These are phyloP conservation scores for Atrina japonica DNA, from an alignment of 2,888 invertebrate species.

Conservation along the genomic window DNA sequence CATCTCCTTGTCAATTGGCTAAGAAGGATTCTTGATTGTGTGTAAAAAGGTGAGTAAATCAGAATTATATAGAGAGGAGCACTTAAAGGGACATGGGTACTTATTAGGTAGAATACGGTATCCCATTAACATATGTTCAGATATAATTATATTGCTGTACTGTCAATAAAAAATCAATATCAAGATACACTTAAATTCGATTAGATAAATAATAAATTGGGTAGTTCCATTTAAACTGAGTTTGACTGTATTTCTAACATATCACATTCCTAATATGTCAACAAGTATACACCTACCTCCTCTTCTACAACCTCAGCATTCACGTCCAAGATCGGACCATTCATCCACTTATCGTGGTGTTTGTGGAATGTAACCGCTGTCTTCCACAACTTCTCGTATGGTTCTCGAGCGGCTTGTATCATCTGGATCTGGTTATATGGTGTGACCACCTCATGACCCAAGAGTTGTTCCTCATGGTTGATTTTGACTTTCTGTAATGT, in stretches of 20 bases:
- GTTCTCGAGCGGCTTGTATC: slow-evolving; percentile 74
- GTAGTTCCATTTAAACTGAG: no score
- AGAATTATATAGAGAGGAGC: no score
- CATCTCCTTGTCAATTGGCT: no score
- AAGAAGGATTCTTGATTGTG: no score
- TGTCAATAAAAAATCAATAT: no score
- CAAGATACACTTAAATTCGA: not conserved
- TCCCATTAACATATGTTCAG: no score
- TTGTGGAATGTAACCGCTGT: slow-evolving; percentile 78
- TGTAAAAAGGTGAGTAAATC: no score
- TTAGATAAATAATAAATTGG: not conserved
- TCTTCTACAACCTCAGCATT: slow-evolving; percentile 80
- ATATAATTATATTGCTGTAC: no score
- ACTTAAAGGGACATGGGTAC: no score
- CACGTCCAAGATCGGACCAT: slow-evolving; percentile 78
- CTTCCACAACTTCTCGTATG: slow-evolving; percentile 79
- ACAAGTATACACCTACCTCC: slow-evolving; percentile 64
- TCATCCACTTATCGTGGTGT: slow-evolving; percentile 80
- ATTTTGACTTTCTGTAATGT: slow-evolving; percentile 73
- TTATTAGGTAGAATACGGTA: no score
- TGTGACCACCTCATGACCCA: slow-evolving; percentile 73
- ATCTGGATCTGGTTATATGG: slow-evolving; percentile 75
- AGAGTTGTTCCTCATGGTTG: slow-evolving; percentile 77
- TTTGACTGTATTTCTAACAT: no score
- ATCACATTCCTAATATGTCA: not conserved